phyloP scores from a whole-genome alignment of 1,140 invertebrate species.

The Drosophila nebulosa region DNA sequence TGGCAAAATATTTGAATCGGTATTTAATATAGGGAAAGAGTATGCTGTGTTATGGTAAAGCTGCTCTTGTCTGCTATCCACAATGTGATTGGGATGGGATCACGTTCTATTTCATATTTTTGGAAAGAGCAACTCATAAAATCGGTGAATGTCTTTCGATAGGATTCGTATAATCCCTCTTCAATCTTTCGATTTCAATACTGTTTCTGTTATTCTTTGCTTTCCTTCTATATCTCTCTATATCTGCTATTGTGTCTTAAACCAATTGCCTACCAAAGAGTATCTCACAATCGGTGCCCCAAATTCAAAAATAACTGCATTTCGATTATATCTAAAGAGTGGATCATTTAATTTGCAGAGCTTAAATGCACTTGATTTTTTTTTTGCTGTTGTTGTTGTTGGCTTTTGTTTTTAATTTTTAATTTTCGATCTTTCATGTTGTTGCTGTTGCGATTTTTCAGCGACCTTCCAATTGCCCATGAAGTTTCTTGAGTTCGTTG shows the following conservation, averaged over 20 bases:
- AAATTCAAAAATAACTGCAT: not conserved
- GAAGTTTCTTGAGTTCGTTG: constrained; percentile 45
- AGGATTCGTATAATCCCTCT: too few relatives aligned
- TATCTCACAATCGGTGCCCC: constrained; percentile 24
- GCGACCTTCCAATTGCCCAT: constrained; percentile 44
- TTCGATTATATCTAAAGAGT: not conserved
- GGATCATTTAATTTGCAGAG: not conserved
- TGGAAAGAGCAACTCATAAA: too few relatives aligned
- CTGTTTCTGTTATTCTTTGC: not conserved
- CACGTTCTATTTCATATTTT: too few relatives aligned
- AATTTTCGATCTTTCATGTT: not conserved
- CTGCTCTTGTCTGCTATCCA: too few relatives aligned
- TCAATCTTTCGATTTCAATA: too few relatives aligned
- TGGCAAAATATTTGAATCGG: too few relatives aligned
- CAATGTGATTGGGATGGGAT: too few relatives aligned
- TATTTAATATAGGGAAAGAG: too few relatives aligned
- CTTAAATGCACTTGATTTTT: not conserved
- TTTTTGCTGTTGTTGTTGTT: not conserved
- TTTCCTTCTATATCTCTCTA: too few relatives aligned
- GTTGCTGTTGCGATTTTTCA: constrained; percentile 4
- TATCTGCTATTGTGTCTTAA: too few relatives aligned
- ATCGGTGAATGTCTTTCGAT: too few relatives aligned
- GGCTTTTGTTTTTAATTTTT: not conserved
- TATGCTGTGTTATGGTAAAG: too few relatives aligned
- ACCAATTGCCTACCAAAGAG: not conserved